Evolutionary conservation across 2,113 vertebrate species (phyloP).

Genomic region (Onychorhynchus coronatus): DNA sequence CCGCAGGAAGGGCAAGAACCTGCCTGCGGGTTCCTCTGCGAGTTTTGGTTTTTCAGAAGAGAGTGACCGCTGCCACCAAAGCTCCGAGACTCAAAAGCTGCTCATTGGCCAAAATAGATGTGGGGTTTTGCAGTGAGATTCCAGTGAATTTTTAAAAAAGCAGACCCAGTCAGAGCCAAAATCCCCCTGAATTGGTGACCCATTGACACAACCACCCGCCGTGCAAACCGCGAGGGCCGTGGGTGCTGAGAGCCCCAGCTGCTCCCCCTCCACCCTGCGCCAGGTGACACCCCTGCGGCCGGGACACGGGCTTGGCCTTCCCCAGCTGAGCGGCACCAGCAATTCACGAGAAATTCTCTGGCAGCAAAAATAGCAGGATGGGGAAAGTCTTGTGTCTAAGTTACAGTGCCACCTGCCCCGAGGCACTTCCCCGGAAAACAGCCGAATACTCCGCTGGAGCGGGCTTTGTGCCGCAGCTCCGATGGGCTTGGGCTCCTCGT

Average conservation of each 20-base stretch:
- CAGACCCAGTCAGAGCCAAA: neutral
- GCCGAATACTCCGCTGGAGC: too few relatives aligned
- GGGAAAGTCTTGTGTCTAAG: neutral
- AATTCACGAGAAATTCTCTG: neutral
- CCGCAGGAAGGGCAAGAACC: fast-evolving
- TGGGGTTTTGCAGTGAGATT: neutral
- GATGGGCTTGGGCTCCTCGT: neutral
- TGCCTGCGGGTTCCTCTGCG: neutral
- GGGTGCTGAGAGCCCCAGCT: fast-evolving
- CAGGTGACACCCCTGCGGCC: neutral
- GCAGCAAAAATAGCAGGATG: neutral
- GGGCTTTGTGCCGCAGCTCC: neutral
- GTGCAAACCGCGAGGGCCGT: fast-evolving
- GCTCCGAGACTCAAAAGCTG: neutral
- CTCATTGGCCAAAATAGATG: neutral
- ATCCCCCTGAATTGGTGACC: neutral
- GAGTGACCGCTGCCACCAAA: neutral
- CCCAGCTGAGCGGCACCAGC: neutral
- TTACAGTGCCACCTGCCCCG: neutral
- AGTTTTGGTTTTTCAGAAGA: neutral
- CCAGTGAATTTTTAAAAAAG: slow-evolving; percentile 50
- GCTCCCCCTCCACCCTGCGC: fast-evolving
- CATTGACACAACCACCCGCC: fast-evolving
- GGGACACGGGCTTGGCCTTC: fast-evolving
- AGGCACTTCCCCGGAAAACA: fast-evolving